Percentiles rank a stretch among this genome's conserved stretches.
phyloP scores from a whole-genome alignment of 2,113 vertebrate species.

The Myiozetetes cayanensis region DNA sequence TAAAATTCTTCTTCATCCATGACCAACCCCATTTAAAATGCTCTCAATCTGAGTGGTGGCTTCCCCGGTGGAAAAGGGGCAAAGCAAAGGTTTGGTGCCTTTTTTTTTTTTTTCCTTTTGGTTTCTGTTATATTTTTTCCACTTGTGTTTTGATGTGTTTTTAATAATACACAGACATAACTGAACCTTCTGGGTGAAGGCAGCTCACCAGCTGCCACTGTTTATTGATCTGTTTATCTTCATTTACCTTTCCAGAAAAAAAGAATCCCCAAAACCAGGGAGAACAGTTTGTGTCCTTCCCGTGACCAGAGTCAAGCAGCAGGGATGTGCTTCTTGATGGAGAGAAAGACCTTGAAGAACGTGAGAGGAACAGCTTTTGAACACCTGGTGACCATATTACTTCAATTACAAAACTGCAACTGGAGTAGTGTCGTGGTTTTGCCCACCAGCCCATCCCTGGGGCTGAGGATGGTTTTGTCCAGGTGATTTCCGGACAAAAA shows the following conservation, averaged over 20 bases:
- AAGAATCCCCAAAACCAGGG: background rate
- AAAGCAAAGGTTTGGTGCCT: background rate
- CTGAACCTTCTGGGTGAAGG: background rate
- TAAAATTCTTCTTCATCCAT: constrained; percentile 17
- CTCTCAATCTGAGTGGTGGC: background rate
- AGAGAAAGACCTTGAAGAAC: constrained; percentile 12
- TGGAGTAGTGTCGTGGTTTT: no score
- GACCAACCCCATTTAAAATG: background rate
- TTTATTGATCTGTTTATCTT: constrained; percentile 42
- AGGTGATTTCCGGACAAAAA: no score
- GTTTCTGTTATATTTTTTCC: background rate
- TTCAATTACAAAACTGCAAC: background rate
- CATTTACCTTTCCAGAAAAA: constrained; percentile 10
- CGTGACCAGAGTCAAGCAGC: background rate
- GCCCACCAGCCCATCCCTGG: no score
- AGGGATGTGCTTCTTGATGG: background rate
- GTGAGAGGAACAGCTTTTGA: background rate
- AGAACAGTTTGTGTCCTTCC: background rate
- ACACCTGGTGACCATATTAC: background rate
- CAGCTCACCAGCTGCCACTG: constrained; percentile 40
- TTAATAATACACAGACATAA: background rate
- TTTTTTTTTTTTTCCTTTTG: background rate
- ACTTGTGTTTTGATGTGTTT: background rate
- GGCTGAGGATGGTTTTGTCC: no score
- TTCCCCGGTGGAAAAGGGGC: background rate